Evolutionary conservation across 2,113 vertebrate genomes (phyloP).

Genomic region (Chionis minor): DNA sequence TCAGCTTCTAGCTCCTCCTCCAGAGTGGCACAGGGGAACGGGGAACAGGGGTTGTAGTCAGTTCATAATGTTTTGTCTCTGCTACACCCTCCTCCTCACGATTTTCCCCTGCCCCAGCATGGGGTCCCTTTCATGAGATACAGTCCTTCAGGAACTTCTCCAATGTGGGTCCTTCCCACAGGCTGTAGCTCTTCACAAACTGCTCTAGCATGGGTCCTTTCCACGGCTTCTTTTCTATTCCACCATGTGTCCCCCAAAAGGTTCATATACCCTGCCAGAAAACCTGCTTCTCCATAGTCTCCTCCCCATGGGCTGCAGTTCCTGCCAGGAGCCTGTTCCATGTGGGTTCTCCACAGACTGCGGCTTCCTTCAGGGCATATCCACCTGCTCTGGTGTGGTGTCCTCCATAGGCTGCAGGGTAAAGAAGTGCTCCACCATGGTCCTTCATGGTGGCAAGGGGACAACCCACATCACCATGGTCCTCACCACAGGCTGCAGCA

Average conservation of each 20-base stretch:
- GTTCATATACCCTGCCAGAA: not conserved
- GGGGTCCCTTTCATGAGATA: not conserved
- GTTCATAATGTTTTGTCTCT: not conserved
- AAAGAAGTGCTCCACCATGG: fast-evolving
- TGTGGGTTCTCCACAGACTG: too few relatives aligned
- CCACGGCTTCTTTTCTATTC: fast-evolving
- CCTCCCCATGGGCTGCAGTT: not conserved
- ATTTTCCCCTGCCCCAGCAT: fast-evolving
- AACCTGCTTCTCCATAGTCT: not conserved
- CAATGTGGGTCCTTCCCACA: fast-evolving
- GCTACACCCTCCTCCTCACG: not conserved
- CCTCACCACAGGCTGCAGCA: fast-evolving
- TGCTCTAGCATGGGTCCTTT: not conserved
- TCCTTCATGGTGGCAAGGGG: not conserved
- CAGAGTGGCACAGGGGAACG: fast-evolving
- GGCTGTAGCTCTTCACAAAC: not conserved
- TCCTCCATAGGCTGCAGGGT: not conserved
- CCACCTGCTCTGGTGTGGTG: not conserved
- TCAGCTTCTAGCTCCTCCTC: not conserved
- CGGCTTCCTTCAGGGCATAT: too few relatives aligned
- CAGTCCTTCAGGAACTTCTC: fast-evolving
- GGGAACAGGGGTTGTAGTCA: fast-evolving
- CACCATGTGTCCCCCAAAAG: not conserved
- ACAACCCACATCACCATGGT: not conserved
- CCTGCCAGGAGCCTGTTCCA: not conserved